A percentile compares a stretch with the other conserved stretches of the same genome.
These are phyloP conservation scores for Yponomeuta evonymella DNA, from an alignment of 2,888 invertebrate species.

Conservation along the genomic window DNA sequence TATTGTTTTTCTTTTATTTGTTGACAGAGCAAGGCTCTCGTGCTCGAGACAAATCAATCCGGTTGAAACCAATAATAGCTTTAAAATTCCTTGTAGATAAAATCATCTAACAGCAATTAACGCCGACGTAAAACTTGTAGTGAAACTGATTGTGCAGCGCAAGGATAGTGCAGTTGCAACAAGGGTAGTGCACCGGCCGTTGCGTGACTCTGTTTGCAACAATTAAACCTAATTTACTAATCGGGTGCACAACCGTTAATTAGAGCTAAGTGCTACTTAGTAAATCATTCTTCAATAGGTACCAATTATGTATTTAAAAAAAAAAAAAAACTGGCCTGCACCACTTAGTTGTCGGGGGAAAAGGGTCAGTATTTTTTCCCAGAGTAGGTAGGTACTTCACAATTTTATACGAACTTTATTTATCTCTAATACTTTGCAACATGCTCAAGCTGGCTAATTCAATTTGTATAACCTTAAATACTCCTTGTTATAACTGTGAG, in stretches of 20 bases:
- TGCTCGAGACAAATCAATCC: not conserved
- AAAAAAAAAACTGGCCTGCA: not conserved
- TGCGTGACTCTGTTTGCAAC: not conserved
- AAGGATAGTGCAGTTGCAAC: slow-evolving; percentile 27
- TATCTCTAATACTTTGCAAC: no score
- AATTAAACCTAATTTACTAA: not conserved
- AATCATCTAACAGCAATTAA: not conserved
- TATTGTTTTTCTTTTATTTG: not conserved
- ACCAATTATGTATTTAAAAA: not conserved
- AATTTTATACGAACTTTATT: no score
- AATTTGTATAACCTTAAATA: no score
- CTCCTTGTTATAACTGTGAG: no score
- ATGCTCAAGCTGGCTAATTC: no score
- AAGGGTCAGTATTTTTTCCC: not conserved
- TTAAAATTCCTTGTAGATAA: not conserved
- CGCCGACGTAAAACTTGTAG: not conserved
- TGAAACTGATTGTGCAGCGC: slow-evolving; percentile 20
- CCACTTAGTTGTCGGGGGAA: not conserved
- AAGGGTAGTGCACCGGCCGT: slow-evolving; percentile 1
- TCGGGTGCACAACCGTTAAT: not conserved
- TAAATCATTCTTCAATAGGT: not conserved
- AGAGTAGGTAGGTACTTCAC: not conserved
- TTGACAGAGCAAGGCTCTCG: not conserved
- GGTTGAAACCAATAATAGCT: slow-evolving; percentile 28
- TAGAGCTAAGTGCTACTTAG: not conserved